phyloP scores from a whole-genome alignment of 1,140 invertebrate species.

The Hesperophylax magnus region DNA sequence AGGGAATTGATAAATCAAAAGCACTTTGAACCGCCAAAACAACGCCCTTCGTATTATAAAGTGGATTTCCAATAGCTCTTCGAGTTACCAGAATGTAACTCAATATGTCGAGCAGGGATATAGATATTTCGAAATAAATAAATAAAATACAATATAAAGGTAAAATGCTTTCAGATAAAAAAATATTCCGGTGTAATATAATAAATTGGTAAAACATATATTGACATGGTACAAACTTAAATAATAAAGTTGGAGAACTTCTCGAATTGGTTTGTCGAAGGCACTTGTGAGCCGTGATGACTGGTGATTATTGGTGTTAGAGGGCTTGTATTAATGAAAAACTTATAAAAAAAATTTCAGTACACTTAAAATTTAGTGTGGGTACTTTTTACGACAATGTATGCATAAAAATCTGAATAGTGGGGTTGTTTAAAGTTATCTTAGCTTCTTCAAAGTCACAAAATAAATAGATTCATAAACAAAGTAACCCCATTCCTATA shows the following conservation, averaged over 20 bases:
- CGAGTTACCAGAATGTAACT: conserved; percentile 20
- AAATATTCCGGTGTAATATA: too few relatives aligned
- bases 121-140: neutral
- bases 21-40: conserved; percentile 12
- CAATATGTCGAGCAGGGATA: conserved; percentile 14
- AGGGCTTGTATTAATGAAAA: too few relatives aligned
- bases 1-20: conserved; percentile 41
- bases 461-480: neutral
- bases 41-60: conserved; percentile 16
- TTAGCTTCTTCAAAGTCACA: neutral
- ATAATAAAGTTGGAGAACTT: too few relatives aligned
- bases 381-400: neutral
- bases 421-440: neutral
- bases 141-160: too few relatives aligned
- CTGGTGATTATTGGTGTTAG: too few relatives aligned
- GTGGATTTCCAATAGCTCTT: conserved; percentile 22
- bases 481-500: neutral
- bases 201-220: too few relatives aligned
- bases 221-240: too few relatives aligned
- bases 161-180: too few relatives aligned
- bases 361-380: too few relatives aligned
- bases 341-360: too few relatives aligned
- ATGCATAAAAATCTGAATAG: neutral
- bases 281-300: too few relatives aligned
- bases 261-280: too few relatives aligned